These are phyloP conservation scores for Scomber japonicus DNA, from an alignment of 2,113 vertebrate species.

Conservation along the genomic window DNA sequence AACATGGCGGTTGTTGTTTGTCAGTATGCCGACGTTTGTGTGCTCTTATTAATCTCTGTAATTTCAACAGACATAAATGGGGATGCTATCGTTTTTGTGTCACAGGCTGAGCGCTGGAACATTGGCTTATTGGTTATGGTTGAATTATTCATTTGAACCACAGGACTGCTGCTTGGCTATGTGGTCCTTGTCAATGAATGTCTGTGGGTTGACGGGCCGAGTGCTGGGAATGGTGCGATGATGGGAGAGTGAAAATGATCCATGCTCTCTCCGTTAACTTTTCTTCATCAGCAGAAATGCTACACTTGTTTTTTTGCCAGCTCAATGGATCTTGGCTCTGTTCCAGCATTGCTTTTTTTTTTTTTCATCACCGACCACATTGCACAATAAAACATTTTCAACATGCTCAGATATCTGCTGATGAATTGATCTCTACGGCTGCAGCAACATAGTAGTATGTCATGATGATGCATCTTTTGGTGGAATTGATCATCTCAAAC, in stretches of 20 bases:
- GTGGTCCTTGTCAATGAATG: constrained; percentile 69
- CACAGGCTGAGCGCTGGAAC: constrained; percentile 59
- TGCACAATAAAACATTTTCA: constrained; percentile 58
- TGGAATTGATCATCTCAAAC: constrained; percentile 57
- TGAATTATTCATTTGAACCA: constrained; percentile 79
- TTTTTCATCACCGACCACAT: constrained; percentile 33
- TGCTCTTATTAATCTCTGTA: constrained; percentile 78
- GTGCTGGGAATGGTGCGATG: constrained; percentile 22
- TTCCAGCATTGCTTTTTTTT: constrained; percentile 35
- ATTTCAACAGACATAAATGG: constrained; percentile 73
- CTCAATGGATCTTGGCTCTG: constrained; percentile 34
- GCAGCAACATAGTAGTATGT: constrained; percentile 40
- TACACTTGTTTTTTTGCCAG: constrained; percentile 18
- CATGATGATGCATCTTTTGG: constrained; percentile 59
- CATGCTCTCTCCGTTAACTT: constrained; percentile 41
- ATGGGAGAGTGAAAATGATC: constrained; percentile 61
- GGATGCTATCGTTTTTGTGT: constrained; percentile 76
- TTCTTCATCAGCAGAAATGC: constrained; percentile 67
- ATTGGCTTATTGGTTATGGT: constrained; percentile 75
- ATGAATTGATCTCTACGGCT: constrained; percentile 57
- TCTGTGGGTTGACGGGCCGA: constrained; percentile 42
- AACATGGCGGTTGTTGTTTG: constrained; percentile 71
- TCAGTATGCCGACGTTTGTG: constrained; percentile 43
- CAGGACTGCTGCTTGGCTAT: constrained; percentile 64
- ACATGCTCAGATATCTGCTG: constrained; percentile 49